Conservation (phyloP, 2,113 vertebrate genomes). For the Phrynocephalus versicolor region DNA sequence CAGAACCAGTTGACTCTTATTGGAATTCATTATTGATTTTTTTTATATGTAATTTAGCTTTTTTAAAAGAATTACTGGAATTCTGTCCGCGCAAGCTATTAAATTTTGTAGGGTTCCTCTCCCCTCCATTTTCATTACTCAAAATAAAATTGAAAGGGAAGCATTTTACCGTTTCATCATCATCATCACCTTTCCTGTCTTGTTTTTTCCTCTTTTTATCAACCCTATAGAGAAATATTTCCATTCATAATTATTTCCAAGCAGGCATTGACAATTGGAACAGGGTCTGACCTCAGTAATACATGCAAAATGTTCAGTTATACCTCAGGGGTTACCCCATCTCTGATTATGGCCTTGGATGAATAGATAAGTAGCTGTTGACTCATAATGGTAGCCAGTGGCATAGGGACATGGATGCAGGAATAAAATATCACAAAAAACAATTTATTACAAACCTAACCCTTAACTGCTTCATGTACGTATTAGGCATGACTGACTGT, state of each 20-base stretch:
- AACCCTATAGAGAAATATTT: no score
- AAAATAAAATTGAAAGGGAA: slow-evolving; percentile 10
- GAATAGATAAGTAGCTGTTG: slow-evolving; percentile 25
- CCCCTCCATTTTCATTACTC: background rate
- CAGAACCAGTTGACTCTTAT: background rate
- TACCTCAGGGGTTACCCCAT: background rate
- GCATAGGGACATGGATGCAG: background rate
- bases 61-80: slow-evolving; percentile 10
- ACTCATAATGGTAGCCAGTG: slow-evolving; percentile 16
- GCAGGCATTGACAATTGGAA: rapidly evolving
- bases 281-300: slow-evolving; percentile 12
- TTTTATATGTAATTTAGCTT: no score
- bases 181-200: slow-evolving; percentile 9
- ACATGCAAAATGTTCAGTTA: slow-evolving; percentile 18
- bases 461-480: slow-evolving; percentile 31
- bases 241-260: slow-evolving; percentile 36
- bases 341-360: slow-evolving; percentile 46
- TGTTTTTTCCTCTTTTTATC: no score
- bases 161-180: slow-evolving; percentile 11
- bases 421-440: no score
- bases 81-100: background rate
- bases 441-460: background rate
- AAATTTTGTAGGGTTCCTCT: background rate
- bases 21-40: background rate
- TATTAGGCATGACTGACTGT: slow-evolving; percentile 38